These are phyloP conservation scores for Porites divaricata DNA, from an alignment of 92 coral and sea anemone genomes.

Conservation along the genomic window DNA sequence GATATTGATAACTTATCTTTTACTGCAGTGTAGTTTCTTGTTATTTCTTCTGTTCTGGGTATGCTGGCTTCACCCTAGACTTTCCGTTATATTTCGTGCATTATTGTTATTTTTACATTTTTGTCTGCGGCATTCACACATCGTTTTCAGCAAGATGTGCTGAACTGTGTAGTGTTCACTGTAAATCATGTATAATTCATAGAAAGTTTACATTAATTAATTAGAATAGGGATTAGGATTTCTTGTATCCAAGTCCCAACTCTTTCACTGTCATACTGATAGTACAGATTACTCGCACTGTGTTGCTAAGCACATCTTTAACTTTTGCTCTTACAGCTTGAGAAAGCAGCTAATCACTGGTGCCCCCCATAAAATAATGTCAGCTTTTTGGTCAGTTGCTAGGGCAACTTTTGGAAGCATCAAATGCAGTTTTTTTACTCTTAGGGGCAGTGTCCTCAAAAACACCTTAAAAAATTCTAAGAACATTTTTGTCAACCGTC, in stretches of 20 bases:
- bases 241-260: slow-evolving; percentile 15
- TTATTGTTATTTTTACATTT: not conserved
- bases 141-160: slow-evolving; percentile 2
- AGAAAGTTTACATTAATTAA: slow-evolving; percentile 12
- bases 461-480: no score
- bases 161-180: slow-evolving; percentile 30
- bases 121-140: not conserved
- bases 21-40: slow-evolving; percentile 13
- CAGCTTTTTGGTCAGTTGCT: no score
- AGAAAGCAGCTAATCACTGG: no score
- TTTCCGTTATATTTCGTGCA: not conserved
- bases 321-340: no score
- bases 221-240: not conserved
- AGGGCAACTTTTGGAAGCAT: no score
- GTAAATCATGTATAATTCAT: slow-evolving; percentile 55
- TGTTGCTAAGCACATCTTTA: no score
- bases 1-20: slow-evolving; percentile 36
- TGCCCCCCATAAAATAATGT: no score
- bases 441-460: no score
- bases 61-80: slow-evolving; percentile 31
- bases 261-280: slow-evolving; percentile 1
- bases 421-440: no score
- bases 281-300: not conserved
- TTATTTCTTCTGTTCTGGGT: slow-evolving; percentile 14
- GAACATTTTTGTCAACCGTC: no score